Percentiles rank a stretch among this genome's conserved stretches.
phyloP scores from a whole-genome alignment of 2,888 invertebrate genomes.

The Seladonia tumulorum region DNA sequence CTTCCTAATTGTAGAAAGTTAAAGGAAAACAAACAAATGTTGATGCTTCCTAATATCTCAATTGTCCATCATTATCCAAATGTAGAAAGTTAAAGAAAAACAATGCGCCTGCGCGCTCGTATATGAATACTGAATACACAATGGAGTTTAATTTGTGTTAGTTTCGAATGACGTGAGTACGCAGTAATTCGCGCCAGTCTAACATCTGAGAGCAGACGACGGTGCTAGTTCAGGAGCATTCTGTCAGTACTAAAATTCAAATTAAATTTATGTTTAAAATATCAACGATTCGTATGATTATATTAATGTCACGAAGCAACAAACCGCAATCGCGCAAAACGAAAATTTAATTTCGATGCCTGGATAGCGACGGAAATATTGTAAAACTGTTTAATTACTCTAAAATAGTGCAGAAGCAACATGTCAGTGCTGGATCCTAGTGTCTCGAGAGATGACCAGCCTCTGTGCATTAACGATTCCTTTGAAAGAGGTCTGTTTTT shows the following conservation, averaged over 20 bases:
- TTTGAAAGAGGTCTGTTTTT: slow-evolving; percentile 77
- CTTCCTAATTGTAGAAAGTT: neutral
- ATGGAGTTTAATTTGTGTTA: neutral
- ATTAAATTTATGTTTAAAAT: neutral
- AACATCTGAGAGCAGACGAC: slow-evolving; percentile 39
- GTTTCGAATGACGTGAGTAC: slow-evolving; percentile 31
- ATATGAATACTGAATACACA: neutral
- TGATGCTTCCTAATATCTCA: neutral
- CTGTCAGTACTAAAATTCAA: slow-evolving; percentile 1
- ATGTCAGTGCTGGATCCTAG: slow-evolving; percentile 83
- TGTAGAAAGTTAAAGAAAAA: neutral
- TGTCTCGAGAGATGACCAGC: slow-evolving; percentile 80
- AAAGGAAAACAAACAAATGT: neutral
- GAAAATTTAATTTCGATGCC: slow-evolving; percentile 36
- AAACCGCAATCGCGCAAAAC: neutral
- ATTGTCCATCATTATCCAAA: neutral
- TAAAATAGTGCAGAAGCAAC: slow-evolving; percentile 28
- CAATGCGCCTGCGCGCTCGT: slow-evolving; percentile 7
- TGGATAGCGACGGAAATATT: slow-evolving; percentile 31
- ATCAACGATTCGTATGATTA: neutral
- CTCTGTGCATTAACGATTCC: slow-evolving; percentile 80
- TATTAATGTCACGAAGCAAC: neutral
- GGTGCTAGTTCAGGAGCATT: neutral
- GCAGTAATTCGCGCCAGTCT: slow-evolving; percentile 38
- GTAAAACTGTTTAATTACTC: slow-evolving; percentile 64